Conservation (phyloP, 2,113 vertebrate species). For the Ptilorrhoa leucosticta region DNA sequence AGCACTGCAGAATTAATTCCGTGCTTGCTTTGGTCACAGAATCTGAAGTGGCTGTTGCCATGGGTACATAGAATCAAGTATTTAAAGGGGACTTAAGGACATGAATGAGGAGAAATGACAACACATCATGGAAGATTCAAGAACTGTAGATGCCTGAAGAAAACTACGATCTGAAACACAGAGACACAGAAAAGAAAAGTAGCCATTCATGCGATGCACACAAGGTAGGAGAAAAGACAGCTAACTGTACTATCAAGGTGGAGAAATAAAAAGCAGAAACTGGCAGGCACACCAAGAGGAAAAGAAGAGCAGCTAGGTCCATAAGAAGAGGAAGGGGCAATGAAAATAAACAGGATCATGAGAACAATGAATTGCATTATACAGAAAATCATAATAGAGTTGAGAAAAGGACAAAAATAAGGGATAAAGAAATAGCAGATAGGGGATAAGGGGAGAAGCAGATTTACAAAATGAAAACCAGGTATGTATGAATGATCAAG, state of each 20-base stretch:
- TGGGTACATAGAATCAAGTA: constrained; percentile 14
- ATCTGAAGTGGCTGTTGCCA: constrained; percentile 48
- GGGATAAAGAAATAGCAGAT: not conserved
- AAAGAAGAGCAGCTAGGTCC: not conserved
- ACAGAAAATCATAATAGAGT: not conserved
- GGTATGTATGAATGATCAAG: not conserved
- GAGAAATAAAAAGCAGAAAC: not conserved
- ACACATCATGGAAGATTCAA: not conserved
- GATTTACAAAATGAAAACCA: not conserved
- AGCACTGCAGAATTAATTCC: constrained; percentile 20
- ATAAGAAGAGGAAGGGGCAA: not conserved
- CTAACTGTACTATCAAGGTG: not conserved
- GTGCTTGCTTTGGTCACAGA: constrained; percentile 19
- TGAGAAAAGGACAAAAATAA: not conserved
- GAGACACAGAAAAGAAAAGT: not conserved
- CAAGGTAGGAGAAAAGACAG: not conserved
- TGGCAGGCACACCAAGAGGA: not conserved
- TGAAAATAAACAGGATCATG: not conserved
- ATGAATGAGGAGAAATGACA: not conserved
- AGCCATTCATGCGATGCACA: not conserved
- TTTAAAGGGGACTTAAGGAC: constrained; percentile 16
- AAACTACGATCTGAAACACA: not conserved
- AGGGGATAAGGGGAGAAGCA: not conserved
- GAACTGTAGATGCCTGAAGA: not conserved
- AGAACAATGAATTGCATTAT: not conserved